Base-by-base conservation (phyloP, 1,140 invertebrate genomes). In the Drosophila subobscura region DNA sequence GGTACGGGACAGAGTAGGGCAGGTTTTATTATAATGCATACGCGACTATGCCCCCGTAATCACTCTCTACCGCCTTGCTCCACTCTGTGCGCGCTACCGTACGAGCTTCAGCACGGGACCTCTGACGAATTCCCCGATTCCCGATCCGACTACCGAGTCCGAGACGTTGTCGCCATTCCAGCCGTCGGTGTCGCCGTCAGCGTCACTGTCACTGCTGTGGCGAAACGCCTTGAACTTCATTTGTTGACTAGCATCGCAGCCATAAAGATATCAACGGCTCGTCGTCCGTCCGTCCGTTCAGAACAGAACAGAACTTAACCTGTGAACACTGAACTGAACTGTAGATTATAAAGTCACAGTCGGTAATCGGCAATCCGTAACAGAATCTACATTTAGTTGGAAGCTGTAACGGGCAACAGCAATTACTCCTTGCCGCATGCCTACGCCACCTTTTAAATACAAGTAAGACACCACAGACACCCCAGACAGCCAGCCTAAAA, bases 151-250 rank as follows among this genome's bases (percentile, higher is more conserved):
- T 44, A 60, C 68, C 70, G 70, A 73, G 52, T 64, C 27, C 71
- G 71, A 73, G 53, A 44, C 16, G 50, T 37, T 20, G 29, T 50
- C 27, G 25, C 42, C 10, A 14, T 46, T 8, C 20, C 40, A 37
- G 14, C 25, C 10, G 12, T 8, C 40, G 25, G 41, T 14, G 41
- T 55, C 33, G 14, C 25, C 10, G 12, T 8, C 40, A 25, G 41
- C 20, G 41, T 55, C 33, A 45, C 46, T 59, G 33, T 37, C 33
- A 4, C 33, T 37, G 33, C 10, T 37, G 33, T 68, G 66, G 72
- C 47, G 72, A 61, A 37, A 54, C 52, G 83, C 83, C 83, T 86
- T 86, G 83, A 88, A 86, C 83, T 86, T 86, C 81, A 88, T 88
- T 86, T 78, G 78, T 65, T 79, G 74, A 67, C 70, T 64, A 68